phyloP scores from a whole-genome alignment of 2,113 vertebrate genomes.

The Cnemophilus loriae region DNA sequence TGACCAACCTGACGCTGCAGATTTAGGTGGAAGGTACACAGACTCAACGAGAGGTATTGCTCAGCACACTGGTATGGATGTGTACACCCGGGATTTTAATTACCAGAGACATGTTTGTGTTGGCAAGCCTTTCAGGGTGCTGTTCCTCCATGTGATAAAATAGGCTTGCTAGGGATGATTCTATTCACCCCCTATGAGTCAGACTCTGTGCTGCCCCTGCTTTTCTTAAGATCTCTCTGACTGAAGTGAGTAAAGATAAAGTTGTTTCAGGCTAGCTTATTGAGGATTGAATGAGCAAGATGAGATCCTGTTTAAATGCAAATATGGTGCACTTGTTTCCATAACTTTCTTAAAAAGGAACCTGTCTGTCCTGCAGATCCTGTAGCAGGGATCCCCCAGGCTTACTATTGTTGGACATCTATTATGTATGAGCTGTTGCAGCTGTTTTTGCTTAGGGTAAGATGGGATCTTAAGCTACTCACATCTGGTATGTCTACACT shows the following conservation, averaged over 20 bases:
- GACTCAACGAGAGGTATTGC: not conserved
- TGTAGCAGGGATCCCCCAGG: not conserved
- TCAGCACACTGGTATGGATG: not conserved
- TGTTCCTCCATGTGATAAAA: not conserved
- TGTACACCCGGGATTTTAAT: rapidly evolving
- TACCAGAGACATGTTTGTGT: not conserved
- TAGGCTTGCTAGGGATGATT: not conserved
- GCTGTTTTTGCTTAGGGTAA: not conserved
- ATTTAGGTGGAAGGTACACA: not conserved
- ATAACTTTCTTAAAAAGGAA: not conserved
- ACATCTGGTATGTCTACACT: not conserved
- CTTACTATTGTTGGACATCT: not conserved
- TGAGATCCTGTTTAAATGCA: not conserved
- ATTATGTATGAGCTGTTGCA: not conserved
- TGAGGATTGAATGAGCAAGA: not conserved
- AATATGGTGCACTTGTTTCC: not conserved
- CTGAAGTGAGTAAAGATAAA: not conserved
- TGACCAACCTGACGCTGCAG: not conserved
- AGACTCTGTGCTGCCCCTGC: not conserved
- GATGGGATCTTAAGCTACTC: not conserved
- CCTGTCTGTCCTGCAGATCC: not conserved
- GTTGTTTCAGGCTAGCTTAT: not conserved
- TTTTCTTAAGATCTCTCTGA: not conserved
- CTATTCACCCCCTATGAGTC: not conserved
- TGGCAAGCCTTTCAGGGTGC: not conserved